Percentiles rank a stretch among this genome's conserved stretches.
phyloP scores from a whole-genome alignment of 2,888 invertebrate species.

The Yponomeuta plumbellus region DNA sequence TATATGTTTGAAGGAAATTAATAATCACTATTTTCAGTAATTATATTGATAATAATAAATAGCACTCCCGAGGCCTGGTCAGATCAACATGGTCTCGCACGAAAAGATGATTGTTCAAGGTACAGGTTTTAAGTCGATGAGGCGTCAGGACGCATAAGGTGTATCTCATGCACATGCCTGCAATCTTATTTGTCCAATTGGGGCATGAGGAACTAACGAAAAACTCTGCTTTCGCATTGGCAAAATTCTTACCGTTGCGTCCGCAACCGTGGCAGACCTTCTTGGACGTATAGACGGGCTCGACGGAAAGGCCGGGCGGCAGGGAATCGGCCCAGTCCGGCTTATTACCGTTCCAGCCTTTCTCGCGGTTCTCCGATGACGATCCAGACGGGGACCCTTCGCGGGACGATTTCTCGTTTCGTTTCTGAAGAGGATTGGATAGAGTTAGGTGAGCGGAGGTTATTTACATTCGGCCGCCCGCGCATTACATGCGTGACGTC shows the following conservation, averaged over 20 bases:
- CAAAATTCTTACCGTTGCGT: constrained; percentile 50
- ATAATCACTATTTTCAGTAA: too few relatives aligned
- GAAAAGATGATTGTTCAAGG: too few relatives aligned
- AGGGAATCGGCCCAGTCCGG: constrained; percentile 55
- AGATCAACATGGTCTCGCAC: too few relatives aligned
- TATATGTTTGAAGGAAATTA: too few relatives aligned
- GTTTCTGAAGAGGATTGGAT: constrained; percentile 34
- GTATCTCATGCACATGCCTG: too few relatives aligned
- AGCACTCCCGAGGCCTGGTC: too few relatives aligned
- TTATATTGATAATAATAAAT: too few relatives aligned
- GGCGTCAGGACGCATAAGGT: too few relatives aligned
- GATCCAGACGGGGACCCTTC: constrained; percentile 64
- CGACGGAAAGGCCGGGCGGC: constrained; percentile 62
- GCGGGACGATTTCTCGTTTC: constrained; percentile 54
- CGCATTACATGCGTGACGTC: too few relatives aligned
- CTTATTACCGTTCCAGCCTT: constrained; percentile 51
- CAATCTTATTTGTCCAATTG: too few relatives aligned
- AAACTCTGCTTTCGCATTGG: neutral
- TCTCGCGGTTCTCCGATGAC: constrained; percentile 59
- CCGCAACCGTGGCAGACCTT: constrained; percentile 67
- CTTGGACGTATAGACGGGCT: constrained; percentile 55
- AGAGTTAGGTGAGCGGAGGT: neutral
- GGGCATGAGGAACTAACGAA: too few relatives aligned
- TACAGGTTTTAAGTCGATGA: too few relatives aligned
- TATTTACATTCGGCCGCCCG: neutral